phyloP scores from a whole-genome alignment of 1,140 invertebrate species.

The Asbolus verrucosus region DNA sequence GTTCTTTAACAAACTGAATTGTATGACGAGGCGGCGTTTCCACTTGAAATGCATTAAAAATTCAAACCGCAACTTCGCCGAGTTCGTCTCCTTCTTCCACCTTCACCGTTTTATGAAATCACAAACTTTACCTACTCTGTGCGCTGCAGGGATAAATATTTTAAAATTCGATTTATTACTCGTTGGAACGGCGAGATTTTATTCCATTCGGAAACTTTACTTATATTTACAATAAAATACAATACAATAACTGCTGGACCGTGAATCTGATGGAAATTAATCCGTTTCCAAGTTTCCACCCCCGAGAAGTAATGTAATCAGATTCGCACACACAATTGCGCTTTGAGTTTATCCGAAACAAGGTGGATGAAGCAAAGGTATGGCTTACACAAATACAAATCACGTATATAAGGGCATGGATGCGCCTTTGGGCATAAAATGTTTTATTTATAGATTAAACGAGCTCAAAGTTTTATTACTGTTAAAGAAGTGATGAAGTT shows the following conservation, averaged over 20 bases:
- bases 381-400: no score
- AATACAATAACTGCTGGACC: slow-evolving; percentile 6
- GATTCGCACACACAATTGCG: slow-evolving; percentile 6
- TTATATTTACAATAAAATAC: slow-evolving; percentile 10
- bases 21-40: not conserved
- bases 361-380: not conserved
- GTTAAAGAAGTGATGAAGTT: slow-evolving; percentile 26
- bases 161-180: no score
- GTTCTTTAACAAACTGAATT: no score
- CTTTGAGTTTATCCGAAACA: not conserved
- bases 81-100: not conserved
- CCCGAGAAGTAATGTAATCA: not conserved
- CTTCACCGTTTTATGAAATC: not conserved
- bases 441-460: slow-evolving; percentile 36
- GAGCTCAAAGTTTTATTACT: slow-evolving; percentile 23
- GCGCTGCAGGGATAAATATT: no score
- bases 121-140: not conserved
- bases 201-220: not conserved
- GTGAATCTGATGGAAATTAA: slow-evolving; percentile 36
- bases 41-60: not conserved
- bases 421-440: not conserved
- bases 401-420: slow-evolving; percentile 2
- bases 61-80: slow-evolving; percentile 6
- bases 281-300: slow-evolving; percentile 1
- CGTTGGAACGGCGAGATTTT: not conserved